Evolutionary conservation across 1,140 invertebrate species (phyloP).

Genomic region (honey bee (Apis mellifera)): Amel_HAv3.1 CM009937.2:10834001-10834500

Average conservation of each 20-base stretch:
- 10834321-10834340: constrained; percentile 36
- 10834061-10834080: too few relatives aligned
- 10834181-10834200: constrained; percentile 19
- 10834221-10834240: not conserved
- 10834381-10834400: constrained; percentile 62
- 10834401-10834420: constrained; percentile 69
- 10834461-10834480: constrained; percentile 69
- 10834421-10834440: constrained; percentile 70
- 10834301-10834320: not conserved
- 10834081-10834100: too few relatives aligned
- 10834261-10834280: too few relatives aligned
- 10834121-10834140: not conserved
- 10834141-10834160: not conserved
- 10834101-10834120: too few relatives aligned
- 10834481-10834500: constrained; percentile 68
- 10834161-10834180: constrained; percentile 9
- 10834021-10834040: too few relatives aligned
- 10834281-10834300: too few relatives aligned
- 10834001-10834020: too few relatives aligned
- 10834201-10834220: not conserved
- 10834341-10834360: constrained; percentile 39
- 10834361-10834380: constrained; percentile 45
- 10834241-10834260: too few relatives aligned
- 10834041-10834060: too few relatives aligned
- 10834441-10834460: constrained; percentile 37